Percentiles rank a stretch among this genome's conserved stretches.
phyloP scores from a whole-genome alignment of 1,140 invertebrate species.

The Doryteuthis pealeii region DNA sequence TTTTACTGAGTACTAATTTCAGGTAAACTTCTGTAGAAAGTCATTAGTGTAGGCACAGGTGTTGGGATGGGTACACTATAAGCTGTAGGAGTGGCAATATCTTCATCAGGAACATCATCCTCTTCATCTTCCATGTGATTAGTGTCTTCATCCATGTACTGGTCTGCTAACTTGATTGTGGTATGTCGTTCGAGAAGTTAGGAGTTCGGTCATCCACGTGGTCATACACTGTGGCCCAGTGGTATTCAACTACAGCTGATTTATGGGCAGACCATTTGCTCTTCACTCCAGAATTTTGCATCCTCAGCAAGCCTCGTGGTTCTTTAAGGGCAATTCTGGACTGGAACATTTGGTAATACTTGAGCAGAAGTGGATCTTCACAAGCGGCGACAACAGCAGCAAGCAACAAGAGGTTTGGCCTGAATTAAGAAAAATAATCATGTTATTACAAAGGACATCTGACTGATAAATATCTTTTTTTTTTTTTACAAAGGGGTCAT shows the following conservation, averaged over 20 bases:
- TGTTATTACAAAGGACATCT: no score
- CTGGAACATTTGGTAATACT: not conserved
- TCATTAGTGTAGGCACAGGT: not conserved
- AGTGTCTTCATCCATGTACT: not conserved
- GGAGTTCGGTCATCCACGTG: not conserved
- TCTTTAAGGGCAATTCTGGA: not conserved
- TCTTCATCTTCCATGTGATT: not conserved
- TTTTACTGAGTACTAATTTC: no score
- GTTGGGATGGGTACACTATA: not conserved
- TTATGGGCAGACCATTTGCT: not conserved
- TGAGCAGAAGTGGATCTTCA: not conserved
- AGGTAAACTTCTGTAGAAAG: not conserved
- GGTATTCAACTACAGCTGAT: not conserved
- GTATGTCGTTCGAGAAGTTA: not conserved
- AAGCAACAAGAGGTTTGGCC: not conserved
- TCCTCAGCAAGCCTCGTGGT: not conserved
- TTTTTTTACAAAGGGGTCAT: no score
- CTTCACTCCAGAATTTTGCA: not conserved
- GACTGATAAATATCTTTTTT: no score
- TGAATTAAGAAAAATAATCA: not conserved
- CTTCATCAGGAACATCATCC: not conserved
- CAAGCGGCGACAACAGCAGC: no score
- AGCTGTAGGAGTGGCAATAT: not conserved
- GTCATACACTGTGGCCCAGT: not conserved
- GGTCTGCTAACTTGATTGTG: not conserved